Evolutionary conservation across 2,797 vertebrate species (phyloP), one percentile per base, ranked within the genome.

Genomic region (Myripristis jacobus): DNA sequence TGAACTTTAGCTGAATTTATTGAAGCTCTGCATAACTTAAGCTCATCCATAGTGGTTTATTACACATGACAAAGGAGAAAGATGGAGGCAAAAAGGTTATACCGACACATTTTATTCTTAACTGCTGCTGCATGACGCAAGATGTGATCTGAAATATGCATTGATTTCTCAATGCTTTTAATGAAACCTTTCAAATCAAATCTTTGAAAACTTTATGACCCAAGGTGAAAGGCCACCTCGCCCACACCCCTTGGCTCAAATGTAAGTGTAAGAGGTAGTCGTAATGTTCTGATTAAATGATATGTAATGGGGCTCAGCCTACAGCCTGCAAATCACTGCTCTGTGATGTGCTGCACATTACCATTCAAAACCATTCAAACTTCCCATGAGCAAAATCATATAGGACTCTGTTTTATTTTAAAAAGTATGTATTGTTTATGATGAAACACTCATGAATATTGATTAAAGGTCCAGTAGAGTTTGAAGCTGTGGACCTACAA

Each of bases 401-500:
- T 11, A 36, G 50, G 25, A 47, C 52, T 58, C 15, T 0, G 27
- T 52, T 76, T 59, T 21, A 57, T 67, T 73, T 50, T 34, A 51
- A 66, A 19, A 52, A 43, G 46, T 29, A 29, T 29, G 27, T 6
- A 36, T 25, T 75, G 44, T 65, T 34, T 60, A 64, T 64, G 46
- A 77, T 57, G 58, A 73, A 70, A 52, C 15, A 27, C 43, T n/a
- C 15, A 18, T 79, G 63, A 62, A 56, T 55, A 31, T 24, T 0
- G 41, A 70, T 34, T 25, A 51, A 41, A 53, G 2, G 1, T 58
- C 21, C 24, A 27, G 31, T 31, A 68, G 62, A 75, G 73, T 79
- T 80, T 73, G 51, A 76, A 61, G 58, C 68, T 31, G 7, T 6
- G 25, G 59, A 62, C 63, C 71, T 51, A 19, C 16, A 65, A 67